phyloP scores from a whole-genome alignment of 2,888 invertebrate genomes.

The Patella caerulea region DNA sequence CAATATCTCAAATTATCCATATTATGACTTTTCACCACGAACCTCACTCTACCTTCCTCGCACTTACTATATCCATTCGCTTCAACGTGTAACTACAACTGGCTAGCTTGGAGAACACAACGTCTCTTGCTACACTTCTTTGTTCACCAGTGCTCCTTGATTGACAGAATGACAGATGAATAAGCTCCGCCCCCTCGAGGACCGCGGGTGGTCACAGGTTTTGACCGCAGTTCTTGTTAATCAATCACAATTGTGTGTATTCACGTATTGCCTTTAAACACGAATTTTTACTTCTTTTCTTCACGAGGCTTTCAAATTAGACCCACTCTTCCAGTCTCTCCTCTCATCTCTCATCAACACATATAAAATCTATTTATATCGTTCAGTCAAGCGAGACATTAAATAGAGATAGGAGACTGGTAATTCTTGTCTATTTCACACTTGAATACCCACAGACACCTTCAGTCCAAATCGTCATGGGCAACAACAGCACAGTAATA shows the following conservation, averaged over 20 bases:
- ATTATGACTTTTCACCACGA: too few relatives aligned
- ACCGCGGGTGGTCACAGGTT: constrained; percentile 10
- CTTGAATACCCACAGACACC: not conserved
- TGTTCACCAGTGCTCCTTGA: not conserved
- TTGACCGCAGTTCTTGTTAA: not conserved
- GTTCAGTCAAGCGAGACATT: not conserved
- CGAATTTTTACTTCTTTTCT: too few relatives aligned
- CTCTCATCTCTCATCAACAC: not conserved
- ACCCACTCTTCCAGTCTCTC: not conserved
- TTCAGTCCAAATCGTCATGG: too few relatives aligned
- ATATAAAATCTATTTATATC: not conserved
- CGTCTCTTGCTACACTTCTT: not conserved
- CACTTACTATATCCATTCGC: too few relatives aligned
- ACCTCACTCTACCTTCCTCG: too few relatives aligned
- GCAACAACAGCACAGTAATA: too few relatives aligned
- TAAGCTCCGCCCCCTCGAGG: not conserved
- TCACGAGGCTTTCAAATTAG: not conserved
- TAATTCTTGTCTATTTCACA: not conserved
- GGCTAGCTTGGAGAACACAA: too few relatives aligned
- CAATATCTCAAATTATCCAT: too few relatives aligned
- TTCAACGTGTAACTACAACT: too few relatives aligned
- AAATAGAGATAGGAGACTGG: not conserved
- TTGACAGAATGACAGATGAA: not conserved
- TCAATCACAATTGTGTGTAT: not conserved
- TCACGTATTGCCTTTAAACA: constrained; percentile 1